phyloP scores from a whole-genome alignment of 2,113 vertebrate genomes.

The Cinclus cinclus region DNA sequence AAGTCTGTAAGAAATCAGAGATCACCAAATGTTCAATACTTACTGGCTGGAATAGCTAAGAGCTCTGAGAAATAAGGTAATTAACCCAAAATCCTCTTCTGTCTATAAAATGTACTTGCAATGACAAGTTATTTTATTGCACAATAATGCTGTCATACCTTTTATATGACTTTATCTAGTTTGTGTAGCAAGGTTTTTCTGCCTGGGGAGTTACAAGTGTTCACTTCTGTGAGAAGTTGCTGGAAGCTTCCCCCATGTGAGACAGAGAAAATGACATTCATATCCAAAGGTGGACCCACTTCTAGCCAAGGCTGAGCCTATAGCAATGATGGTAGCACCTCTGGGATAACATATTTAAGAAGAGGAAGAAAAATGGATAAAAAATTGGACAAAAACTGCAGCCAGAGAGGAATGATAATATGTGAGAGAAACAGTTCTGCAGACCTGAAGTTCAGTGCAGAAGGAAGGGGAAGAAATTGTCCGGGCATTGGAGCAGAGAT shows the following conservation, averaged over 20 bases:
- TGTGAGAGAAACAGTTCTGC: neutral
- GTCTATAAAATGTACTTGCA: neutral
- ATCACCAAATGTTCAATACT: neutral
- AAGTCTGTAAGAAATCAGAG: neutral
- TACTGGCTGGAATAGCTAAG: neutral
- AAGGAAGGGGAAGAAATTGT: neutral
- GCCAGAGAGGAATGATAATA: neutral
- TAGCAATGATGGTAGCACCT: neutral
- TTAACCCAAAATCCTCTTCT: conserved; percentile 39
- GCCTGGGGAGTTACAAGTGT: too few species aligned
- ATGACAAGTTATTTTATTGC: neutral
- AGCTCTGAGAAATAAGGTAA: conserved; percentile 27
- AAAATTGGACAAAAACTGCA: neutral
- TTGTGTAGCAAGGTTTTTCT: neutral
- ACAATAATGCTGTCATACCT: neutral
- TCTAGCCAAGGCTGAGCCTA: neutral
- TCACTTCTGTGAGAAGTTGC: neutral
- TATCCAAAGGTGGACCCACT: neutral
- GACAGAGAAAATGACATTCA: neutral
- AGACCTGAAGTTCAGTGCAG: neutral
- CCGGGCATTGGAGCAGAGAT: neutral
- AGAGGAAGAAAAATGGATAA: neutral
- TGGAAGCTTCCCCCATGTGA: neutral
- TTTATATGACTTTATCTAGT: neutral
- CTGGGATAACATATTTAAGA: neutral